Percentiles rank a stretch among this genome's conserved stretches.
phyloP scores from a whole-genome alignment of 1,140 invertebrate species.

The Hydropsyche tenuis region DNA sequence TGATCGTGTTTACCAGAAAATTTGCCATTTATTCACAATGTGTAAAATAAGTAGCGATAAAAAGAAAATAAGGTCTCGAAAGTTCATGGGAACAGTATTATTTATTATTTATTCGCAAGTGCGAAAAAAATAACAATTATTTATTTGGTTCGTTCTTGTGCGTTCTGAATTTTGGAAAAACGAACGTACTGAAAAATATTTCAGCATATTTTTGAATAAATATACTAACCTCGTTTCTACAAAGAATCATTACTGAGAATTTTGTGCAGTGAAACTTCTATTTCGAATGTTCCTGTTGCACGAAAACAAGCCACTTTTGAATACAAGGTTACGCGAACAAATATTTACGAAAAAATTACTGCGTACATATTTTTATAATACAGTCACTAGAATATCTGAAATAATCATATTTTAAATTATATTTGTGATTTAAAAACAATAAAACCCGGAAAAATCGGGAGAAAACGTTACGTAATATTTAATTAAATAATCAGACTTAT shows the following conservation, averaged over 20 bases:
- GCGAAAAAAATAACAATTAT: not conserved
- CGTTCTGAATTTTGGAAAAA: not conserved
- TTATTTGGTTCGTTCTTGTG: not conserved
- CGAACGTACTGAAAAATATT: too few species aligned
- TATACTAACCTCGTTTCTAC: constrained; percentile 7
- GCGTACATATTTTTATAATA: not conserved
- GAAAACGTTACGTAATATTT: too few species aligned
- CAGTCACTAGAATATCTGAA: too few species aligned
- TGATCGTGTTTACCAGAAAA: not conserved
- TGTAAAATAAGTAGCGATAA: constrained; percentile 9
- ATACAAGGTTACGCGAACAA: constrained; percentile 21
- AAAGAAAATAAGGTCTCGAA: constrained; percentile 11
- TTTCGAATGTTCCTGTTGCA: constrained; percentile 6
- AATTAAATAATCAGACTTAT: too few species aligned
- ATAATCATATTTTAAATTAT: too few species aligned
- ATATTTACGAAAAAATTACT: constrained; percentile 24
- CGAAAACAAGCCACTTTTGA: constrained; percentile 25
- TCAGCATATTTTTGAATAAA: not conserved
- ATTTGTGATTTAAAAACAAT: too few species aligned
- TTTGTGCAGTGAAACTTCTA: constrained; percentile 1
- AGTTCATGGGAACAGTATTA: constrained; percentile 9
- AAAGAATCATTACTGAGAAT: constrained; percentile 18
- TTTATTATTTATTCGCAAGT: not conserved
- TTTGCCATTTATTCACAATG: not conserved
- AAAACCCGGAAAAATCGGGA: too few species aligned